Conservation (phyloP, 2,888 invertebrate genomes). For the Terebella lapidaria region DNA sequence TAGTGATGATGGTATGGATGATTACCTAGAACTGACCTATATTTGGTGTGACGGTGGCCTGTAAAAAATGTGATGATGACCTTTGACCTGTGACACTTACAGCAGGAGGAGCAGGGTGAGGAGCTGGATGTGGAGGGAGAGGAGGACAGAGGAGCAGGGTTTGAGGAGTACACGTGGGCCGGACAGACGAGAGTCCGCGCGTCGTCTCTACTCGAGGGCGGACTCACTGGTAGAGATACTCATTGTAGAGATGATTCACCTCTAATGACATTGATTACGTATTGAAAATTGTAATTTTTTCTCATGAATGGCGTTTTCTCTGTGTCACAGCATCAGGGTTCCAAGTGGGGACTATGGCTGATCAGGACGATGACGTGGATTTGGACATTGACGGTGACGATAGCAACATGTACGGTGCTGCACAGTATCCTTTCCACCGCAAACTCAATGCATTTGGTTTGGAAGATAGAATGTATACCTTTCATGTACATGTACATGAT, state of each 20-base stretch:
- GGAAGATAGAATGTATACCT: background rate
- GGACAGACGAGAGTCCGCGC: constrained; percentile 68
- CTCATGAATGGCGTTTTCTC: too few species aligned
- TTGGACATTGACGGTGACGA: constrained; percentile 84
- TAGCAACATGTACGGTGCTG: constrained; percentile 73
- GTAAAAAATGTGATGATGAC: background rate
- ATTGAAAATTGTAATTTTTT: too few species aligned
- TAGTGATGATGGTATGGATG: too few species aligned
- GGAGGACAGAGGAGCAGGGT: constrained; percentile 59
- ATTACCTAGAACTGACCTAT: too few species aligned
- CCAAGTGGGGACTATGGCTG: constrained; percentile 31
- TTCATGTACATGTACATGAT: background rate
- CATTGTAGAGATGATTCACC: too few species aligned
- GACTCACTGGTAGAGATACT: constrained; percentile 11
- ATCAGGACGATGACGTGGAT: constrained; percentile 68
- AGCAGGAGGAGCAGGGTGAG: background rate
- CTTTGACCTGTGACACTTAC: background rate
- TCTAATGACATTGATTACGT: too few species aligned
- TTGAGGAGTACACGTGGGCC: constrained; percentile 88
- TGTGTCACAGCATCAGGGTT: constrained; percentile 45
- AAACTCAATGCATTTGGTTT: too few species aligned
- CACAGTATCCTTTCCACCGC: constrained; percentile 75
- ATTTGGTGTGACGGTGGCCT: too few species aligned
- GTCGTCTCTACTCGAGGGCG: constrained; percentile 49
- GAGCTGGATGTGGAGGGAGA: constrained; percentile 56